Evolutionary conservation across 2,797 vertebrate genomes (phyloP), one percentile per base, ranked within the genome.

Genomic region (Arrhamphus sclerolepis): DNA sequence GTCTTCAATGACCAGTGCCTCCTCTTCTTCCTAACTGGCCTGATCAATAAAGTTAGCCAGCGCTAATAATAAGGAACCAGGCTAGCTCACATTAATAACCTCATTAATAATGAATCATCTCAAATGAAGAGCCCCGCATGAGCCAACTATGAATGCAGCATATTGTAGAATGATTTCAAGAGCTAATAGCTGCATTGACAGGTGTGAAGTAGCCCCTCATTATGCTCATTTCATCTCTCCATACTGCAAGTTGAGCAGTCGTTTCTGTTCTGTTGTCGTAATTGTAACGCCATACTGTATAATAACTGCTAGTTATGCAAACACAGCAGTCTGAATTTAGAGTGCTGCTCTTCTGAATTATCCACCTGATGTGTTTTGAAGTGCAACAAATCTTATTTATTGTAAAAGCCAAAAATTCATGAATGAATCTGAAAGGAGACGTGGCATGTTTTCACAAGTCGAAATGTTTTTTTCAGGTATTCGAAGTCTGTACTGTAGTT

Each of bases 71-170:
- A 31, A 70, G 58, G 47, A 78, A 57, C 70, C 60, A 57, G 80
- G 54, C 78, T 58, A 65, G 75, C 73, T 83, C 60, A 41, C 57
- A 69, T 73, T 90, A 87, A 90, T 83, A 81, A 85, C 48, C 66
- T 20, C 84, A 84, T 89, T 83, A 89, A 92, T 89, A 88, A 89
- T 89, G 72, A 81, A 90, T 92, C 63, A 63, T 65, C 75, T 80
- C 56, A 61, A 75, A 78, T 55, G 60, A 82, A 76, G 66, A 29
- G 14, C 69, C 56, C 62, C 66, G 29, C 60, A 67, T 78, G 66
- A 77, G 55, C 51, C 68, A 26, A 39, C 72, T 84, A 81, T 86
- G 83, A 88, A 87, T 78, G 74, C 70, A 57, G 73, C 66, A 55
- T 74, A 77, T 70, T 74, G 70, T 65, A 58, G 62, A 74, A 66